phyloP scores from a whole-genome alignment of 2,113 vertebrate genomes.

The Forbesichthys agassizii region DNA sequence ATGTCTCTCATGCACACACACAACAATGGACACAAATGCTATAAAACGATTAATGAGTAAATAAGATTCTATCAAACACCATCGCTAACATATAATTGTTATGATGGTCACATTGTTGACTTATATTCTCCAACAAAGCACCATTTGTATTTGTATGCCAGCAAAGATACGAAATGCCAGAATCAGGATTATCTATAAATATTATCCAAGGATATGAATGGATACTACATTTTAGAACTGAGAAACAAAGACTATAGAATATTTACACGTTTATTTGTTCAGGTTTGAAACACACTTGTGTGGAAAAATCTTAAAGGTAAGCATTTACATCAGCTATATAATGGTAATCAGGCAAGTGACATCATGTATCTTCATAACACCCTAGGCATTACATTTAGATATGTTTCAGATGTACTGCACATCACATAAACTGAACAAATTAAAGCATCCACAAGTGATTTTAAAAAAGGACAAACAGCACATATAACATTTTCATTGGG shows the following conservation, averaged over 20 bases:
- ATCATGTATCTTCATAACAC: constrained; percentile 37
- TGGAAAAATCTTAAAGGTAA: not conserved
- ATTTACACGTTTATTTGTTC: constrained; percentile 35
- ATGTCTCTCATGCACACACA: constrained; percentile 15
- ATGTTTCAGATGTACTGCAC: too few relatives aligned
- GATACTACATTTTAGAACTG: not conserved
- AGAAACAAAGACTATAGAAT: constrained; percentile 15
- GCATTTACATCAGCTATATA: constrained; percentile 13
- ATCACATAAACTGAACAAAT: too few relatives aligned
- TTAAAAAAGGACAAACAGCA: not conserved
- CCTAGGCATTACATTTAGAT: too few relatives aligned
- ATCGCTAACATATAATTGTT: not conserved
- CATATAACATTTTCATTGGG: not conserved
- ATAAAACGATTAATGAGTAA: not conserved
- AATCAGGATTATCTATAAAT: not conserved
- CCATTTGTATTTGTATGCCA: not conserved
- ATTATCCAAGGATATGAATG: not conserved
- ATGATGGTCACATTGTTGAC: constrained; percentile 5
- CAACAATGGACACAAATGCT: constrained; percentile 17
- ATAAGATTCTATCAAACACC: not conserved
- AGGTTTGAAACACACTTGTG: constrained; percentile 7
- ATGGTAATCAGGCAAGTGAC: constrained; percentile 55
- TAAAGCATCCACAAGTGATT: too few relatives aligned
- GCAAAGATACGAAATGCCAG: not conserved
- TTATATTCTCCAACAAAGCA: constrained; percentile 13